Evolutionary conservation across 2,797 vertebrate species (phyloP), one percentile per base, ranked within the genome.

Genomic region (Chelidonichthys spinosus): DNA sequence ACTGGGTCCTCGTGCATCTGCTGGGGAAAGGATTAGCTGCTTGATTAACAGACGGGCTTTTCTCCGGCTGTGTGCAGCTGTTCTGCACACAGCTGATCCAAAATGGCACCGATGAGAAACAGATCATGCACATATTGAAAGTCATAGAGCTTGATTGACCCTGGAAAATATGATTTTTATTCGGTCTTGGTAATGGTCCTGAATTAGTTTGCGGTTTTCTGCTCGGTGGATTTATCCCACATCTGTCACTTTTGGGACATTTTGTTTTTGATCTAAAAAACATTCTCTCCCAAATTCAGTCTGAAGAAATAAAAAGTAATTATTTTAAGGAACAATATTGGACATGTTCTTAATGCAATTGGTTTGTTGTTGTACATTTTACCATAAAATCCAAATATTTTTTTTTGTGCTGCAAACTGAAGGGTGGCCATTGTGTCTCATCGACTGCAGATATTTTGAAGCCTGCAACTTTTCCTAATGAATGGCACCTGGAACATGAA

Each of bases 1-100:
- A 79, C 53, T 58, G 54, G 59, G 39, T 44, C 9, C 44, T 59
- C 33, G 7, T 42, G 53, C 11, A 1, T 82, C 55, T 42, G 67
- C 55, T 63, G 43, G 52, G 46, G 46, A 54, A 36, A 59, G 65
- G 81, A 82, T 83, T 78, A 76, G 72, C 59, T 10, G 55, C 55
- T 64, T 44, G 66, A 82, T 46, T 76, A 69, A 67, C 37, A 25
- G 60, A 78, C 63, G 61, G 47, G 68, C 61, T 59, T 73, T 72
- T 78, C n/a, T n/a, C 33, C 40, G 36, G 2, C n/a, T 76, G 13
- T 74, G 67, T 72, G 62, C 74, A 69, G 37, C 56, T 25, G 14
- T 54, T 77, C 54, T 56, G 49, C 39, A 68, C 49, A 15, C 14
- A 2, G 39, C 54, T 42, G 62, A 81, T 71, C 53, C 73, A 65